These are phyloP conservation scores for Mesoclemmys tuberculata DNA, from an alignment of 2,113 vertebrate genomes.

Conservation along the genomic window DNA sequence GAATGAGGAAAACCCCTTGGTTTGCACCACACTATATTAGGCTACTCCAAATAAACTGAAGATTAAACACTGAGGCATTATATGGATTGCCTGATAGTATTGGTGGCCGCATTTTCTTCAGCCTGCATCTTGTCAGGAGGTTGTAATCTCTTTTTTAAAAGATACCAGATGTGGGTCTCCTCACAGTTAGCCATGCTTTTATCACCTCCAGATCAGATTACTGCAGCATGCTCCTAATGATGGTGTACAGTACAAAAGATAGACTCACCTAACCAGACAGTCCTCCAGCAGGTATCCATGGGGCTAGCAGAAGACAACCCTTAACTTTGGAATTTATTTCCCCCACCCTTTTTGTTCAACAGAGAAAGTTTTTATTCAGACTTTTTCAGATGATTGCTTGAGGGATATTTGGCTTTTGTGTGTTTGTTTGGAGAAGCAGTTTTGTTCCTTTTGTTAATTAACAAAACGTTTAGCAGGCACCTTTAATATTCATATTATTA, in stretches of 20 bases:
- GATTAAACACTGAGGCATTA: conserved; percentile 47
- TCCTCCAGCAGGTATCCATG: neutral
- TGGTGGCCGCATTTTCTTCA: conserved; percentile 63
- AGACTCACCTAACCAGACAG: neutral
- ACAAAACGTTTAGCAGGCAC: neutral
- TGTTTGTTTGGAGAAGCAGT: neutral
- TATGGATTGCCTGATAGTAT: conserved; percentile 52
- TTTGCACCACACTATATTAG: neutral
- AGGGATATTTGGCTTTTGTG: too few species aligned
- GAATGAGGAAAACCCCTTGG: conserved; percentile 35
- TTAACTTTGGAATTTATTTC: neutral
- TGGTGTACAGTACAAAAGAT: neutral
- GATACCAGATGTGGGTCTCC: conserved; percentile 67
- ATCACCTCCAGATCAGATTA: conserved; percentile 65
- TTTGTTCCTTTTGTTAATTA: neutral
- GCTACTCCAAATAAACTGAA: conserved; percentile 11
- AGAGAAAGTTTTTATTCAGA: neutral
- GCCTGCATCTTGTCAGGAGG: conserved; percentile 44
- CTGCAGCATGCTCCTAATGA: conserved; percentile 30
- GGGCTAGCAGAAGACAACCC: neutral
- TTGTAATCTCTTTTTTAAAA: conserved; percentile 64
- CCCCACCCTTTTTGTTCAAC: neutral
- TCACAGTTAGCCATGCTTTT: conserved; percentile 52
- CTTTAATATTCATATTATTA: neutral
- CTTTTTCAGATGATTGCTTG: neutral